Base-by-base conservation (phyloP, 2,797 vertebrate species). In the Lithobates pipiens region DNA sequence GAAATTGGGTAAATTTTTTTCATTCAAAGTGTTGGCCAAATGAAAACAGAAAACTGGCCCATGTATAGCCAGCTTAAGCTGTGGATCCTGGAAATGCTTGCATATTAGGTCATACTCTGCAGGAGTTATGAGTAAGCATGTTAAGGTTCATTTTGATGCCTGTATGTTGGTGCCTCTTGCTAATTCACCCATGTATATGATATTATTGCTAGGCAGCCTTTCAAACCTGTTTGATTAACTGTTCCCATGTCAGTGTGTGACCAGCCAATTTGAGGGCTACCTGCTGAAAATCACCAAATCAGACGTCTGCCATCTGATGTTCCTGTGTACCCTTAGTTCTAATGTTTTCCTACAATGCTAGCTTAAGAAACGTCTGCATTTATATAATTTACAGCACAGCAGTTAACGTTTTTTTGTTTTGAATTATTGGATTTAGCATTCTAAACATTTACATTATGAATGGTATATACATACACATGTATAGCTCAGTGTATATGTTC, bases 401-500 rank as follows among this genome's bases (percentile, higher is more conserved):
- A 42, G 50, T 65, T 61, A 57, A 61, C 34, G 23, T 82, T 44
- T 72, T 34, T 44, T 82, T 32, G 13, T 74, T 73, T 63, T 4
- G 16, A 74, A 73, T 82, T 65, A 82, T 82, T 36, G 70, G 70
- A 61, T 74, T 72, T 82, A 82, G 18, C 15, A 32, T 10, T 21
- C 8, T 61, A 82, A 82, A 82, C 50, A 82, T 74, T 82, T 82
- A 74, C n/a, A 10, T 74, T 82, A 74, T 42, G 70, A 82, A 65
- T 61, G n/a, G 18, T 44, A 54, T 82, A 82, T 74, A 74, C 29
- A 73, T 70, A 73, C 54, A 73, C 34, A 82, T 65, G 32, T 82
- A 82, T 74, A 29, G 80, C 16, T 29, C 18, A 42, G 69, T 81
- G 79, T 82, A 82, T 82, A 74, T 74, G 80, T 82, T 82, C 70